These are phyloP conservation scores for Gymnobelideus leadbeateri DNA, from an alignment of 2,113 vertebrate genomes.

Conservation along the genomic window DNA sequence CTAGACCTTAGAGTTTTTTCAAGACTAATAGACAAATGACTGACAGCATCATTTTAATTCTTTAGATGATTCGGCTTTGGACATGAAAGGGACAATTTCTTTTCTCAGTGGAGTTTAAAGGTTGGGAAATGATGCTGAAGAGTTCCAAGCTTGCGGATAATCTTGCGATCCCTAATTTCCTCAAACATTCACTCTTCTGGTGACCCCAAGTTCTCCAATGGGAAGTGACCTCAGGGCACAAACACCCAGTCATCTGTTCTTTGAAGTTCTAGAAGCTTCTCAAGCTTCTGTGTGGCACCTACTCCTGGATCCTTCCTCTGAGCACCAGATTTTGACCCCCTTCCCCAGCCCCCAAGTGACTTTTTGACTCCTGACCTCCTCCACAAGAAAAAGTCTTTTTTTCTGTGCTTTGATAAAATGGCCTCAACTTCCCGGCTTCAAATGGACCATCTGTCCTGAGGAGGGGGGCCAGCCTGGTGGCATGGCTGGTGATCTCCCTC, in stretches of 20 bases:
- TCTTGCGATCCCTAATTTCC: slow-evolving; percentile 58
- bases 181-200: slow-evolving; percentile 64
- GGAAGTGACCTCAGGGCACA: slow-evolving; percentile 79
- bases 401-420: slow-evolving; percentile 58
- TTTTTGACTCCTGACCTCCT: slow-evolving; percentile 45
- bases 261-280: slow-evolving; percentile 79
- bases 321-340: slow-evolving; percentile 69
- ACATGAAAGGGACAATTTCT: neutral
- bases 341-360: neutral
- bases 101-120: slow-evolving; percentile 60
- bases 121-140: neutral
- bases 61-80: neutral
- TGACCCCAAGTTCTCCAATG: slow-evolving; percentile 72
- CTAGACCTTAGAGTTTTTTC: neutral
- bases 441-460: neutral
- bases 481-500: accelerated
- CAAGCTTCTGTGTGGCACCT: slow-evolving; percentile 55
- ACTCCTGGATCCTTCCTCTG: slow-evolving; percentile 54
- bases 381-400: slow-evolving; percentile 20
- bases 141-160: slow-evolving; percentile 47
- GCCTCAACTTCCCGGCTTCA: slow-evolving; percentile 8
- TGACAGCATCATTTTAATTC: neutral
- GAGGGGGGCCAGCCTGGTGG: slow-evolving; percentile 15
- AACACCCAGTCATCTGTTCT: slow-evolving; percentile 73
- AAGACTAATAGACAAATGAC: neutral